These are phyloP conservation scores for Varanus komodoensis DNA, from an alignment of 2,113 vertebrate species.

Conservation along the genomic window DNA sequence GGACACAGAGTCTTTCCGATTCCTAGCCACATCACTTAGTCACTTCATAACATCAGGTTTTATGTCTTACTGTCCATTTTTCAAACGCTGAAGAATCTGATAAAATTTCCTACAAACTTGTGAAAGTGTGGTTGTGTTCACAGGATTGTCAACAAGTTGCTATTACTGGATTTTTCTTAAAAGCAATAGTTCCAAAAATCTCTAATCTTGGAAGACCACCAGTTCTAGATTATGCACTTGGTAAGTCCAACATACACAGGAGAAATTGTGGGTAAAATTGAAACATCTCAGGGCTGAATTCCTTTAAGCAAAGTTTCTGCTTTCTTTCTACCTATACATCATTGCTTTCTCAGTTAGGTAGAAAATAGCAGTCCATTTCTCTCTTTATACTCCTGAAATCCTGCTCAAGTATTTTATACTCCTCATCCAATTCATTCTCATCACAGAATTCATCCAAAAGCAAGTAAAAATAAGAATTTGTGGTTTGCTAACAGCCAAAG, in stretches of 20 bases:
- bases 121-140: neutral
- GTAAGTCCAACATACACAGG: neutral
- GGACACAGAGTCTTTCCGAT: too few species aligned
- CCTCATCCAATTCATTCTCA: neutral
- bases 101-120: neutral
- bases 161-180: neutral
- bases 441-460: neutral
- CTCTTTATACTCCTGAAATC: slow-evolving; percentile 19
- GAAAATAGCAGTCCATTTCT: neutral
- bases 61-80: neutral
- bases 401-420: neutral
- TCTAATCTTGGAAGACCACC: neutral
- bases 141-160: neutral
- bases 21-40: neutral
- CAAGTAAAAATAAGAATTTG: neutral
- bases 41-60: neutral
- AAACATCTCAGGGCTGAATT: neutral
- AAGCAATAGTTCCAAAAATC: neutral
- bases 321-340: neutral
- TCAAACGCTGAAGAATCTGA: neutral
- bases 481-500: neutral
- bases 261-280: neutral
- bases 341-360: neutral
- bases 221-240: neutral
- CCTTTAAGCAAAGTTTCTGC: neutral